Conservation (phyloP, 2,797 vertebrate genomes). For the Tapirus indicus region DNA sequence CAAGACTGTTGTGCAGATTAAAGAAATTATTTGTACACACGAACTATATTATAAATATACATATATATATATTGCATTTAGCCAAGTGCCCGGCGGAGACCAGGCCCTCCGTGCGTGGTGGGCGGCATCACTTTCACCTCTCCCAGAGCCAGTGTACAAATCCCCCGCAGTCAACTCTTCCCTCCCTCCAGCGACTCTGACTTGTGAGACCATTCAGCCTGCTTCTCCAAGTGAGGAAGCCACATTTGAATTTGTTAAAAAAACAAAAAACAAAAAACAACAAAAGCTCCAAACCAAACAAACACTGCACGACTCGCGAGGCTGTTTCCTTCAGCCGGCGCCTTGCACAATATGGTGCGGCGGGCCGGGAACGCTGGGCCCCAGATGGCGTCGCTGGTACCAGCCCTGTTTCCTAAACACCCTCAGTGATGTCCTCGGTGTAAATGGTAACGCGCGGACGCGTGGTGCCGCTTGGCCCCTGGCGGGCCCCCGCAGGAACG, state of each 20-base stretch:
- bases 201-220: background rate
- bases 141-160: rapidly evolving
- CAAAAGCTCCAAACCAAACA: conserved; percentile 82
- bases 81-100: background rate
- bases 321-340: conserved; percentile 58
- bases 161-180: rapidly evolving
- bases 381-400: conserved; percentile 74
- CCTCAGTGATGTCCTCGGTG: conserved; percentile 55
- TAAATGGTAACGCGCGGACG: conserved; percentile 65
- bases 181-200: background rate
- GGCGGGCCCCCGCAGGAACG: background rate
- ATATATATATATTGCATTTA: rapidly evolving
- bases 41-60: rapidly evolving
- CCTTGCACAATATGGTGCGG: conserved; percentile 72
- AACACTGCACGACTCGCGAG: conserved; percentile 54
- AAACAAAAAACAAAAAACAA: conserved; percentile 70
- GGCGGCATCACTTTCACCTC: rapidly evolving
- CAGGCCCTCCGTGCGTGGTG: rapidly evolving
- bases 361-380: conserved; percentile 67
- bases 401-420: conserved; percentile 78
- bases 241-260: conserved; percentile 81
- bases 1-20: background rate
- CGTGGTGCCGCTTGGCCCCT: conserved; percentile 66
- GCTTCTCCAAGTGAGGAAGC: conserved; percentile 64
- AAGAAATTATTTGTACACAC: background rate